phyloP scores from a whole-genome alignment of 1,140 invertebrate genomes.

The Aphelinus atriplicis region DNA sequence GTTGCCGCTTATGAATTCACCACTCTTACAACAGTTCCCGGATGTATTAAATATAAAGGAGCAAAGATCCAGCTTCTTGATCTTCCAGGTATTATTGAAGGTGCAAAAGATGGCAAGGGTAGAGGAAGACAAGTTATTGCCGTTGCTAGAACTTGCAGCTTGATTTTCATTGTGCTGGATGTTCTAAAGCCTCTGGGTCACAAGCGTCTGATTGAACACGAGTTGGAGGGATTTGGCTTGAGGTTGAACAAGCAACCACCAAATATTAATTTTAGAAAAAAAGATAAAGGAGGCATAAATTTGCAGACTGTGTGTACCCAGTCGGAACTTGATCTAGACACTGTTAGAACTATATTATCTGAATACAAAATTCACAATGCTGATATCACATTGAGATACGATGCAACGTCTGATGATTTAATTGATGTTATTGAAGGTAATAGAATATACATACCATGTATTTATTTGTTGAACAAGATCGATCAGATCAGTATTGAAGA shows the following conservation, averaged over 20 bases:
- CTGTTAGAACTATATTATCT: constrained; percentile 94
- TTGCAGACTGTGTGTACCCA: constrained; percentile 89
- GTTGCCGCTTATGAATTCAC: constrained; percentile 99
- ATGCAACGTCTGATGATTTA: constrained; percentile 96
- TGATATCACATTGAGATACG: constrained; percentile 92
- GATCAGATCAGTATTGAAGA: constrained; percentile 96
- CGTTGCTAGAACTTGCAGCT: constrained; percentile 96
- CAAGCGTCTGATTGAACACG: constrained; percentile 95
- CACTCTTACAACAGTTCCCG: constrained; percentile 98
- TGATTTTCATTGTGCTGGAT: constrained; percentile 98
- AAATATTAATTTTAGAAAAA: constrained; percentile 95
- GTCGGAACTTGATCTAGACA: constrained; percentile 93
- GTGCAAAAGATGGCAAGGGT: constrained; percentile 99
- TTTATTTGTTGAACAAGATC: constrained; percentile 99
- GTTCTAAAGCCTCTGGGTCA: constrained; percentile 97
- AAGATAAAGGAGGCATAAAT: constrained; percentile 96
- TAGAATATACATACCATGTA: constrained; percentile 96
- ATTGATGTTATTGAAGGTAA: constrained; percentile 99
- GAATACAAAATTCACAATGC: constrained; percentile 99
- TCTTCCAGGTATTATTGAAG: constrained; percentile 99
- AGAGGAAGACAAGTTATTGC: constrained; percentile 99
- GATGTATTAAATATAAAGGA: constrained; percentile 99
- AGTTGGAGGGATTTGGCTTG: constrained; percentile 98
- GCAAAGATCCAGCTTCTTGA: constrained; percentile 98
- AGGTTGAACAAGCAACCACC: constrained; percentile 97